Percentiles rank a stretch among this genome's conserved stretches.
phyloP scores from a whole-genome alignment of 1,140 invertebrate species.

The Trachelipus rathkii region DNA sequence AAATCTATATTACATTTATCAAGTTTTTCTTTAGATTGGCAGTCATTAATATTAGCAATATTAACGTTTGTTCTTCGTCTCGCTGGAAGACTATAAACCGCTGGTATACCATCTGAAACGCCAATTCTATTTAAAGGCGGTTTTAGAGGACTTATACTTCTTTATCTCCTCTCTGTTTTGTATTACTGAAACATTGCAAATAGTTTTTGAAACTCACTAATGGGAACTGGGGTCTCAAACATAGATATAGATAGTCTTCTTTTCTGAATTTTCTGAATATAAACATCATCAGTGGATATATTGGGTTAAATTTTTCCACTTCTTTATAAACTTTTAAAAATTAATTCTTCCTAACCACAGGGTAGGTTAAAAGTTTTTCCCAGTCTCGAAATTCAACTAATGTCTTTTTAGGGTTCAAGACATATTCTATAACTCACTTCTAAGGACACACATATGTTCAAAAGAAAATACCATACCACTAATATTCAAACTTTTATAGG shows the following conservation, averaged over 20 bases:
- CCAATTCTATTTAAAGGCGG: constrained; percentile 25
- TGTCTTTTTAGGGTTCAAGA: constrained; percentile 55
- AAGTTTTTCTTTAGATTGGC: background rate
- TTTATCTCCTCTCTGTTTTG: constrained; percentile 14
- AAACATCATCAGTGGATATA: constrained; percentile 32
- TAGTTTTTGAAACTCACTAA: constrained; percentile 27
- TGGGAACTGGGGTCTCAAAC: constrained; percentile 14
- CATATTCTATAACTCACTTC: constrained; percentile 58
- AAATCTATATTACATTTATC: background rate
- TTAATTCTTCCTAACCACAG: constrained; percentile 56
- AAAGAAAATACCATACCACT: constrained; percentile 58
- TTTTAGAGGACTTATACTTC: background rate
- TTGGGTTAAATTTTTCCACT: constrained; percentile 27
- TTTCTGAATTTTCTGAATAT: constrained; percentile 24
- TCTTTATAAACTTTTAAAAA: constrained; percentile 49
- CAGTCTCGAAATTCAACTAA: constrained; percentile 61
- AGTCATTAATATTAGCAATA: background rate
- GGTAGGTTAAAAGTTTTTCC: constrained; percentile 53
- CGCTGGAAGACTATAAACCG: constrained; percentile 25
- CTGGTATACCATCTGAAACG: constrained; percentile 26
- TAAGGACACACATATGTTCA: constrained; percentile 61
- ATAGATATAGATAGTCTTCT: constrained; percentile 3
- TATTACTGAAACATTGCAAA: constrained; percentile 28
- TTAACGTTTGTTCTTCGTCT: constrained; percentile 18
- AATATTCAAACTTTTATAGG: constrained; percentile 49